These are phyloP conservation scores for Perccottus glenii DNA, from an alignment of 2,113 vertebrate genomes.

Conservation along the genomic window DNA sequence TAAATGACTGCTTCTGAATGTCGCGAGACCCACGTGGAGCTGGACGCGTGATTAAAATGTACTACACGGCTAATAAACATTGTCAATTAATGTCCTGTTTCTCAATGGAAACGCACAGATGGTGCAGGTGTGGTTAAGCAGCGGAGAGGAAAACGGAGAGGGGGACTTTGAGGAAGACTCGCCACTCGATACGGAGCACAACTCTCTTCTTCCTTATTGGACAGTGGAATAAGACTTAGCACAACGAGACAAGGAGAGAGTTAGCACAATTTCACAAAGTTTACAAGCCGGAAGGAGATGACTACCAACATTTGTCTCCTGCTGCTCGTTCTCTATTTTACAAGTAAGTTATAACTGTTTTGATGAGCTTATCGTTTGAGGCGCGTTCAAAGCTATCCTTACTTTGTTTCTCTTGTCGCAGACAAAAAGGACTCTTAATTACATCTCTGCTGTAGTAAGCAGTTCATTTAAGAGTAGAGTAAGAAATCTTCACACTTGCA, in stretches of 20 bases:
- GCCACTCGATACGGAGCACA: not conserved
- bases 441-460: not conserved
- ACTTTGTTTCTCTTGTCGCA: too few relatives aligned
- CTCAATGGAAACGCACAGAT: not conserved
- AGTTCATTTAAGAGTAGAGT: not conserved
- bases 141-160: not conserved
- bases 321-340: conserved; percentile 47
- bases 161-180: not conserved
- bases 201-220: too few relatives aligned
- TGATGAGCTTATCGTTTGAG: too few relatives aligned
- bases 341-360: conserved; percentile 49
- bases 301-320: conserved; percentile 34
- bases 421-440: too few relatives aligned
- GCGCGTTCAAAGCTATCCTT: too few relatives aligned
- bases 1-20: not conserved
- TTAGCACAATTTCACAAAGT: conserved; percentile 14
- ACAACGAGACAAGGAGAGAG: not conserved
- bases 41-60: conserved; percentile 18
- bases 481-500: not conserved
- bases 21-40: not conserved
- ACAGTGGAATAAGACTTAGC: too few relatives aligned
- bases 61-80: conserved; percentile 12
- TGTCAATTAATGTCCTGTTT: not conserved
- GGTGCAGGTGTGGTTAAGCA: conserved; percentile 7
- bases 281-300: conserved; percentile 41